phyloP scores from a whole-genome alignment of 1,140 invertebrate species.

The Goniozus legneri region DNA sequence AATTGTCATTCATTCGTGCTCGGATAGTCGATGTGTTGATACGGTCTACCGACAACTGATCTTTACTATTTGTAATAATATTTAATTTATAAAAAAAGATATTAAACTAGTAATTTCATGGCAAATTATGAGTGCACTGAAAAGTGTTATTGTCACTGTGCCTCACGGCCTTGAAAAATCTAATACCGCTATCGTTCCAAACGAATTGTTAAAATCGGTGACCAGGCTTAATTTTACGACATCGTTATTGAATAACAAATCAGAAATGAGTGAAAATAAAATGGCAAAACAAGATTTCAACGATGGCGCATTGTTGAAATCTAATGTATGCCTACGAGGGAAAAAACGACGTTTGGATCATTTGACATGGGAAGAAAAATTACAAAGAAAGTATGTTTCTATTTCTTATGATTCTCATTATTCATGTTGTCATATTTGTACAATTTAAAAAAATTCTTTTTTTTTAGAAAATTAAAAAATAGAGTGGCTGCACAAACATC shows the following conservation, averaged over 20 bases:
- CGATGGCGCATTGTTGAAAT: slow-evolving; percentile 22
- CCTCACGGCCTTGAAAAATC: slow-evolving; percentile 39
- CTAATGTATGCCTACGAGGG: slow-evolving; percentile 36
- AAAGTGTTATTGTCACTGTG: slow-evolving; percentile 46
- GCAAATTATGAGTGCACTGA: slow-evolving; percentile 42
- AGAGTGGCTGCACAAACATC: slow-evolving; percentile 97
- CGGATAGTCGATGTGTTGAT: too few relatives aligned
- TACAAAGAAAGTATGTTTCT: slow-evolving; percentile 75
- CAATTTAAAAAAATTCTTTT: slow-evolving; percentile 3
- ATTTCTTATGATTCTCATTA: slow-evolving; percentile 6
- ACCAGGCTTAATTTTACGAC: slow-evolving; percentile 37
- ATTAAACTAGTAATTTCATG: too few relatives aligned
- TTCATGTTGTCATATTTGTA: slow-evolving; percentile 1
- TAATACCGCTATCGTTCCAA: slow-evolving; percentile 10
- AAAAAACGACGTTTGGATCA: slow-evolving; percentile 75
- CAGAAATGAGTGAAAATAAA: slow-evolving; percentile 29
- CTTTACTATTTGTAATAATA: too few relatives aligned
- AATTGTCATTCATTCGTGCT: too few relatives aligned
- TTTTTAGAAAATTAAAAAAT: slow-evolving; percentile 89
- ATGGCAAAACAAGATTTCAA: slow-evolving; percentile 27
- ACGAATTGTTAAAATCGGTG: slow-evolving; percentile 11
- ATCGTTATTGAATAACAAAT: slow-evolving; percentile 29
- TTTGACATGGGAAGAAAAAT: slow-evolving; percentile 77
- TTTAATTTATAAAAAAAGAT: too few relatives aligned
- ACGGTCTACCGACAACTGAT: too few relatives aligned